Conservation (phyloP, 2,797 vertebrate species). For the Cyprinodon diabolis region DNA sequence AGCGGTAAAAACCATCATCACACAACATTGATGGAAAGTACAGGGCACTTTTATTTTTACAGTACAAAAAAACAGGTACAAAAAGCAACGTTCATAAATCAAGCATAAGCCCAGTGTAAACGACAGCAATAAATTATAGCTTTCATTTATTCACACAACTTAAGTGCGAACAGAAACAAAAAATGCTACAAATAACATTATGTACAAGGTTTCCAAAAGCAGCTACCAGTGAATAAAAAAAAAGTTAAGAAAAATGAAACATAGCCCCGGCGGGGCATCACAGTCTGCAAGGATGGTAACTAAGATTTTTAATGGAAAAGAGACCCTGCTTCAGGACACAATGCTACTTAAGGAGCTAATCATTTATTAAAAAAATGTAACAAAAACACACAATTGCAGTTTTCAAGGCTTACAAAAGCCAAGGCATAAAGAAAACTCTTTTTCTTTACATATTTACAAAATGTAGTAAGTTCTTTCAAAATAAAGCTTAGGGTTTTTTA, state of each 20-base stretch:
- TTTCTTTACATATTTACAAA: conserved; percentile 74
- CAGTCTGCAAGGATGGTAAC: conserved; percentile 28
- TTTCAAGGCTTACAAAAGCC: conserved; percentile 32
- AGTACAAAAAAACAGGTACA: conserved; percentile 45
- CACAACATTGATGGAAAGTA: conserved; percentile 38
- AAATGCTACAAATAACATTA: conserved; percentile 63
- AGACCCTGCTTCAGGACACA: conserved; percentile 57
- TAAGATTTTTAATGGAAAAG: conserved; percentile 36
- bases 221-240: conserved; percentile 44
- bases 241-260: conserved; percentile 6
- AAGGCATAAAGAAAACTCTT: conserved; percentile 1
- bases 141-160: conserved; percentile 58
- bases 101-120: conserved; percentile 73
- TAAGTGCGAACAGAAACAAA: conserved; percentile 75
- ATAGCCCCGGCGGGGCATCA: conserved; percentile 22
- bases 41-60: conserved; percentile 65
- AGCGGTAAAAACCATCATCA: conserved; percentile 44
- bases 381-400: conserved; percentile 29
- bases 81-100: conserved; percentile 55
- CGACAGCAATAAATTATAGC: conserved; percentile 81
- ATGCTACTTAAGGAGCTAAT: conserved; percentile 37
- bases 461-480: conserved; percentile 68
- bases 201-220: conserved; percentile 71
- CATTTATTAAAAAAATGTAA: conserved; percentile 14
- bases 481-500: conserved; percentile 56